These are phyloP conservation scores for Elmis aenea DNA, from an alignment of 2,888 invertebrate genomes.

Conservation along the genomic window DNA sequence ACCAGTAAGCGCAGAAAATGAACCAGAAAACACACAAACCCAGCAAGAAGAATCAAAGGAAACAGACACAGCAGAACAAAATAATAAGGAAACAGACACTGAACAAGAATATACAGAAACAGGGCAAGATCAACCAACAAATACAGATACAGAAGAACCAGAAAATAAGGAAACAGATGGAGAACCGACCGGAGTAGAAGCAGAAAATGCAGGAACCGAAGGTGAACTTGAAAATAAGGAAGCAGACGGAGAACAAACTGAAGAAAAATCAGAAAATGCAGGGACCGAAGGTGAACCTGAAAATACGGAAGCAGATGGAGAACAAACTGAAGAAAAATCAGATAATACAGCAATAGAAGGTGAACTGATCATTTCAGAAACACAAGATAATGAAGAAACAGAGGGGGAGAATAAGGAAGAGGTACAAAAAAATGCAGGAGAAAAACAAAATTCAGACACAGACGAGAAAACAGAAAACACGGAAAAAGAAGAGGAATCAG, in stretches of 20 bases:
- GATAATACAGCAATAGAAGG: background rate
- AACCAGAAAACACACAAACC: constrained; percentile 1
- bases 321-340: background rate
- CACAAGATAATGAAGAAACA: background rate
- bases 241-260: constrained; percentile 4
- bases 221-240: background rate
- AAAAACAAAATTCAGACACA: background rate
- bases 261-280: constrained; percentile 6
- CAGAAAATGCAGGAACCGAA: background rate
- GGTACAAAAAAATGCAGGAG: background rate
- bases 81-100: constrained; percentile 2
- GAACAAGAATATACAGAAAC: constrained; percentile 3
- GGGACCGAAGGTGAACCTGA: constrained; percentile 3
- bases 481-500: background rate
- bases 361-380: background rate
- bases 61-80: background rate
- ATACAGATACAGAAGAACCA: background rate
- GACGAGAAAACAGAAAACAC: background rate
- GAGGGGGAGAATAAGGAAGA: constrained; percentile 2
- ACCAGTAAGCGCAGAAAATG: constrained; percentile 39
- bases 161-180: background rate
- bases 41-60: constrained; percentile 1
- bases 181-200: background rate
- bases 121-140: background rate
- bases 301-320: background rate